A percentile compares a stretch with the other conserved stretches of the same genome.
Conservation (phyloP, 2,888 invertebrate species). For the Notodonta ziczac region DNA sequence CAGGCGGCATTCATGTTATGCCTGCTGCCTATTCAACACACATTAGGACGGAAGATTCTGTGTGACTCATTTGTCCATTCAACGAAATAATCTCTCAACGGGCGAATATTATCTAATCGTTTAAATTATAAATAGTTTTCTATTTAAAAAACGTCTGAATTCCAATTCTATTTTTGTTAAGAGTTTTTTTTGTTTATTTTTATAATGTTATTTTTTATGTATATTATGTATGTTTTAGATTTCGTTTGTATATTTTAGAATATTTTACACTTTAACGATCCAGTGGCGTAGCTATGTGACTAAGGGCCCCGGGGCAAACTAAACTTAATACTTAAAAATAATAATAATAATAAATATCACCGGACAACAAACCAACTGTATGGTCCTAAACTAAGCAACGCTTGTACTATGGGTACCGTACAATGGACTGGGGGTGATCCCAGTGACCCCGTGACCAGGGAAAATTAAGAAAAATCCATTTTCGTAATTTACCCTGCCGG, state of each 20-base stretch:
- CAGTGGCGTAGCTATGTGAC: no score
- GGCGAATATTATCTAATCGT: constrained; percentile 18
- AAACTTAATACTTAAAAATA: no score
- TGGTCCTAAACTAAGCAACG: no score
- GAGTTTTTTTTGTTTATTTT: constrained; percentile 29
- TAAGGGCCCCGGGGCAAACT: no score
- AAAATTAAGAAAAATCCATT: no score
- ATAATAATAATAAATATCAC: no score
- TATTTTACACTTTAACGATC: constrained; percentile 9
- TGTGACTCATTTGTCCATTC: not conserved
- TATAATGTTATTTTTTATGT: constrained; percentile 32
- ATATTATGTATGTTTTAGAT: constrained; percentile 38
- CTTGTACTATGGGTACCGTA: no score
- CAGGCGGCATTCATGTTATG: not conserved
- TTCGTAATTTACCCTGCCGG: no score
- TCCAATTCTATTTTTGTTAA: constrained; percentile 23
- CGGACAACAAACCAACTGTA: no score
- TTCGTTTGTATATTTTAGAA: constrained; percentile 32
- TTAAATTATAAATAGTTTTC: not conserved
- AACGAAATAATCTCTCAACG: constrained; percentile 16
- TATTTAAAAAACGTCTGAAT: constrained; percentile 13
- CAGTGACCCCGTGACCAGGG: no score
- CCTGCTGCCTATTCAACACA: not conserved
- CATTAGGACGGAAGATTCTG: not conserved
- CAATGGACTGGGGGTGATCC: no score